A percentile compares a stretch with the other conserved stretches of the same genome.
Evolutionary conservation across 2,888 invertebrate species (phyloP).

Genomic region (Heterodera filipjevi): DNA sequence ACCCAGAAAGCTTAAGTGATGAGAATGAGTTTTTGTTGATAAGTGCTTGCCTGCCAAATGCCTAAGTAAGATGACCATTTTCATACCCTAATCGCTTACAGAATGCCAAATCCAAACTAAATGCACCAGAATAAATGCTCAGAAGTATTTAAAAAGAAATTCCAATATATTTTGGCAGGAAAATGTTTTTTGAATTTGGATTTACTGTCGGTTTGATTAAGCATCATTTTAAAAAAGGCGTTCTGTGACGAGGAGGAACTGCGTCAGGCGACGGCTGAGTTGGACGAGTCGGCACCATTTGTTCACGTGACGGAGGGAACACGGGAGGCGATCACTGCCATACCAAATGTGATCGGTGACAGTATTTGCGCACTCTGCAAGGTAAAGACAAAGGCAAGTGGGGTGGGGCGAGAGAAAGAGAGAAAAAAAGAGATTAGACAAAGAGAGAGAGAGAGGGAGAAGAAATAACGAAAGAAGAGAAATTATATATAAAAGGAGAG

Average conservation of each 20-base stretch:
- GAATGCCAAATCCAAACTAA: no score
- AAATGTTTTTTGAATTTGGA: no score
- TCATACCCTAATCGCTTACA: no score
- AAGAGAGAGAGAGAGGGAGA: background rate
- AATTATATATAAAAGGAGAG: no score
- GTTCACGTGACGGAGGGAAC: constrained; percentile 61
- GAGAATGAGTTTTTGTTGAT: no score
- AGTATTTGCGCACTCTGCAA: constrained; percentile 93
- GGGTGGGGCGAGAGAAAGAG: background rate
- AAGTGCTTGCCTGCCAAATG: no score
- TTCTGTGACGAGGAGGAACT: constrained; percentile 51
- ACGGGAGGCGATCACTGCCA: constrained; percentile 73
- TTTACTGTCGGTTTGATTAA: no score
- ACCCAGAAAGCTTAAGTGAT: no score
- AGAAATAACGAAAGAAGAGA: background rate
- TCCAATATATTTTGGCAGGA: no score
- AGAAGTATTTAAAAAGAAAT: no score
- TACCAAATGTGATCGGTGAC: constrained; percentile 92
- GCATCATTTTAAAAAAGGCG: constrained; percentile 1
- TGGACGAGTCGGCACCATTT: constrained; percentile 64
- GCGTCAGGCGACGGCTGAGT: constrained; percentile 49
- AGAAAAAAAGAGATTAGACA: background rate
- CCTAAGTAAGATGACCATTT: no score
- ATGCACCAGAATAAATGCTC: no score
- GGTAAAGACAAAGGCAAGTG: constrained; percentile 28